Evolutionary conservation across 2,797 vertebrate genomes (phyloP), one percentile per base, ranked within the genome.

Genomic region (Antrozous pallidus): DNA sequence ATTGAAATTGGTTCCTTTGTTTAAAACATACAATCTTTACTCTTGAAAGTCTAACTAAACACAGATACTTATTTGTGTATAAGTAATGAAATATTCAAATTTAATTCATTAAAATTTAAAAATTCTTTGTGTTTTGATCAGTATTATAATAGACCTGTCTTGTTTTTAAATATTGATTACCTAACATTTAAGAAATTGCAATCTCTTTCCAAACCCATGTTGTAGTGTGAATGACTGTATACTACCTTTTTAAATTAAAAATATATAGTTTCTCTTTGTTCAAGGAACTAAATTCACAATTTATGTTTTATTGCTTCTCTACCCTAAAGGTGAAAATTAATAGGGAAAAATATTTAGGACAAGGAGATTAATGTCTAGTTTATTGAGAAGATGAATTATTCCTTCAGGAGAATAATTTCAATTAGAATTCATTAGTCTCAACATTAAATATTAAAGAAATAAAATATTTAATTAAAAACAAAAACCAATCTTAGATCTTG

Each of bases 391-490:
- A 73, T 65, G 56, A 81, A 1, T 22, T 95, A 93, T 89, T 96
- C 58, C 33, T 95, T 95, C 78, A 67, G 73, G 71, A 31, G 1
- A 86, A 73, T 67, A 12, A 93, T 91, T 96, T 94, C 77, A 42
- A 95, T 45, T 9, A 54, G 63, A 93, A 7, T 58, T 82, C 84
- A 69, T 77, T 93, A 95, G 94, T 85, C 28, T 80, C 28, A 38
- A 16, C 47, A 31, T 93, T 93, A 95, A 91, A 73, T 75, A 79
- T 80, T 95, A 87, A 96, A 45, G 78, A 82, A 77, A 38, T 95
- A 73, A 86, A 90, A 79, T 22, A 93, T 33, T 86, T 93, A 93
- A 78, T 87, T 91, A 67, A 91, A 90, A 86, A 61, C 67, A 58
- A 91, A 85, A 92, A 18, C 20, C 91, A 69, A 33, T 74, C 17